Percentiles rank a stretch among this genome's conserved stretches.
Evolutionary conservation across 2,888 invertebrate species (phyloP).

Genomic region (Unio pictorum): DNA sequence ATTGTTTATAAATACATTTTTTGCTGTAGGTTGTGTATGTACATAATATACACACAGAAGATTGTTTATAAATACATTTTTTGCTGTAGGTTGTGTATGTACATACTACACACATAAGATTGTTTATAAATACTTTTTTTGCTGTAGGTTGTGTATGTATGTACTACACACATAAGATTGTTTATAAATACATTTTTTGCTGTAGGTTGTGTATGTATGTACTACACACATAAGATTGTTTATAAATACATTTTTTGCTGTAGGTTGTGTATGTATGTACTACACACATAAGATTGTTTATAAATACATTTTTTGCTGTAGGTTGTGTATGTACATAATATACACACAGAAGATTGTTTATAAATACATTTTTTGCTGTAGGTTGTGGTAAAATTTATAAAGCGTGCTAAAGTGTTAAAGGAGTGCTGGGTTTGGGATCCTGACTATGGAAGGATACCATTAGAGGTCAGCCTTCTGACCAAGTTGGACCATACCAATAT

Average conservation of each 20-base stretch:
- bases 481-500: constrained; percentile 81
- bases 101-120: no score
- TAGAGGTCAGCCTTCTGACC: constrained; percentile 80
- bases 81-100: constrained; percentile 74
- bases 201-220: constrained; percentile 74
- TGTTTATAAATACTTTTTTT: not conserved
- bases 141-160: constrained; percentile 74
- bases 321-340: constrained; percentile 73
- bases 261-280: constrained; percentile 74
- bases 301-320: constrained; percentile 36
- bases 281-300: no score
- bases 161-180: no score
- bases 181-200: not conserved
- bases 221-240: no score
- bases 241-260: constrained; percentile 1
- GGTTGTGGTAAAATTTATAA: constrained; percentile 82
- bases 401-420: constrained; percentile 80
- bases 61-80: not conserved
- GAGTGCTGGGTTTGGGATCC: constrained; percentile 77
- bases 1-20: not conserved
- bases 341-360: no score
- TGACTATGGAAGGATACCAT: constrained; percentile 75
- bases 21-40: constrained; percentile 74
- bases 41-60: no score
- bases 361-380: constrained; percentile 36